Percentiles rank a stretch among this genome's conserved stretches.
phyloP scores from a whole-genome alignment of 37 sponge, comb jelly and placozoan species.

The Cladorhizidae sp. region DNA sequence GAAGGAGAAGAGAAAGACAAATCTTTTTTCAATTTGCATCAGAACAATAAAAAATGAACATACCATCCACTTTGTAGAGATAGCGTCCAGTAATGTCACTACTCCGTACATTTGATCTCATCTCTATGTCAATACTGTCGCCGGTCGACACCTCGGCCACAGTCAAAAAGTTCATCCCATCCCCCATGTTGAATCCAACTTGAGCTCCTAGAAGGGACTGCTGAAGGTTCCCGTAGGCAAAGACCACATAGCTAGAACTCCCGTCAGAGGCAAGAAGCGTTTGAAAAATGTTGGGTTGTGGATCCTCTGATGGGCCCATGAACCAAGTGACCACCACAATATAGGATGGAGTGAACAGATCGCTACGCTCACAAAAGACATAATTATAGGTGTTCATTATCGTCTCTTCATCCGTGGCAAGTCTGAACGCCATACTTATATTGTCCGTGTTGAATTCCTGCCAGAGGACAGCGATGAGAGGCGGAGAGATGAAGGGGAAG shows the following conservation, averaged over 20 bases:
- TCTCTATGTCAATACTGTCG: neutral
- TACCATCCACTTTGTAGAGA: slow-evolving; percentile 1
- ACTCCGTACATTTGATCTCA: neutral
- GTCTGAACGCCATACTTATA: too few relatives aligned
- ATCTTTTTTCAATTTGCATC: too few relatives aligned
- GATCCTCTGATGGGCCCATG: neutral
- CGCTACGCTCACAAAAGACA: too few relatives aligned
- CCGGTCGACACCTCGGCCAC: neutral
- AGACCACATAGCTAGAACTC: neutral
- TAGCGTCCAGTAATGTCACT: neutral
- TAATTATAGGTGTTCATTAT: too few relatives aligned
- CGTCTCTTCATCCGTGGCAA: too few relatives aligned
- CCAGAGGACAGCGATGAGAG: too few relatives aligned
- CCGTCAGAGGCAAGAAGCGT: neutral
- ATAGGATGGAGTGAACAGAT: neutral
- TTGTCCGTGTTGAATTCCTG: too few relatives aligned
- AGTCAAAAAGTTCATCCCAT: neutral
- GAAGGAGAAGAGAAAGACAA: too few relatives aligned
- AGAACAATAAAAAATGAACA: too few relatives aligned
- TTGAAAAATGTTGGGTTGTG: neutral
- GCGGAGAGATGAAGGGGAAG: too few relatives aligned
- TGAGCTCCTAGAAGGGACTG: neutral
- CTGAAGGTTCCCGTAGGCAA: neutral
- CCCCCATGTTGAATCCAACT: slow-evolving; percentile 5
- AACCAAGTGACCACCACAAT: neutral